These are phyloP conservation scores for Pemphredon lugubris DNA, from an alignment of 2,888 invertebrate species.

Conservation along the genomic window DNA sequence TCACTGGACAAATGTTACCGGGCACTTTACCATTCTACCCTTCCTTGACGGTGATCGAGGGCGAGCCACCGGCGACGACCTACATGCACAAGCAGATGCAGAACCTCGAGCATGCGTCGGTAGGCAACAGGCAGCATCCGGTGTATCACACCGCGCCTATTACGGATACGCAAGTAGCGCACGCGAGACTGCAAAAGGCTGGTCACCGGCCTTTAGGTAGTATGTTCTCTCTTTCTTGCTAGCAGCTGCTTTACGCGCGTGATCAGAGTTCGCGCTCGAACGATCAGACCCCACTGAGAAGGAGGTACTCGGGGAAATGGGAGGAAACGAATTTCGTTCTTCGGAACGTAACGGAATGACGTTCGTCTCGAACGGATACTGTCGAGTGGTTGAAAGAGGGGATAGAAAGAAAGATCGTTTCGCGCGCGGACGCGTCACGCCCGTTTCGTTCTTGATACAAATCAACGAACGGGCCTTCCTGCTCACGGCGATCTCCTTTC, in stretches of 20 bases:
- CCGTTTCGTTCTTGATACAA: slow-evolving; percentile 17
- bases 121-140: slow-evolving; percentile 71
- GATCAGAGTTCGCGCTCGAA: slow-evolving; percentile 16
- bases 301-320: no score
- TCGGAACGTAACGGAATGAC: no score
- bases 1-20: slow-evolving; percentile 86
- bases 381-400: no score
- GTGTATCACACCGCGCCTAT: slow-evolving; percentile 82
- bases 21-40: slow-evolving; percentile 88
- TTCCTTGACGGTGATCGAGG: slow-evolving; percentile 84
- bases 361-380: slow-evolving; percentile 46
- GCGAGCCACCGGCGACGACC: slow-evolving; percentile 71
- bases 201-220: slow-evolving; percentile 84
- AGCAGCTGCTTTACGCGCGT: slow-evolving; percentile 18
- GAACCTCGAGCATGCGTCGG: slow-evolving; percentile 79
- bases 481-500: neutral
- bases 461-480: slow-evolving; percentile 1
- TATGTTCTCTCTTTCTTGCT: slow-evolving; percentile 74
- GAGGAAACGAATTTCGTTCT: no score
- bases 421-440: no score
- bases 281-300: no score
- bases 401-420: no score
- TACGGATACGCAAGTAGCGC: slow-evolving; percentile 86
- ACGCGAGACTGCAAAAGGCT: slow-evolving; percentile 87
- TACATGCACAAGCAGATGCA: slow-evolving; percentile 83